Evolutionary conservation across 2,888 invertebrate species (phyloP), one percentile per base, ranked within the genome.

Genomic region (Polia nebulosa): DNA sequence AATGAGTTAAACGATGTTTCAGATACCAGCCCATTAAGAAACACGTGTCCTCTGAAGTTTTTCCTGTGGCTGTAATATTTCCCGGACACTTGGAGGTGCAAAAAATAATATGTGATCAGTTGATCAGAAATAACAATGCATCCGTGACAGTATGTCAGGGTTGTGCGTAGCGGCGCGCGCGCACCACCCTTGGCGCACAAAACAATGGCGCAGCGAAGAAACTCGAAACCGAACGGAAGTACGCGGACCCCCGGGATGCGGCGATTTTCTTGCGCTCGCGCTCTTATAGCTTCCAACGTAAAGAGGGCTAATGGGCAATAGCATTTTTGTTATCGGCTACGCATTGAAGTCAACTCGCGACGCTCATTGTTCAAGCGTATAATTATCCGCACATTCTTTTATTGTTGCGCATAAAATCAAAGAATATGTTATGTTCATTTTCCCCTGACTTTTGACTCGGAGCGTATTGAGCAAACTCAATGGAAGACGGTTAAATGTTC

Each of bases 401-500:
- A 94, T 95, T 94, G 93, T 95, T 91, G 89, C 88, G 88, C 88
- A 87, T 85, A 88, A 92, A 94, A 93, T 94, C 93, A 94, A 93
- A 95, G 94, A 95, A 95, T 94, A 95, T 95, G 95, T 89, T 94
- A 89, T 90, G 90, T 91, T 92, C 90, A 89, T 88, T 90, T 92
- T 89, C 92, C 94, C 94, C 93, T 93, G 94, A 95, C 92, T 94
- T 94, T 91, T 94, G 92, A 93, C 93, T 94, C 80, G 88, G 85
- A 91, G 85, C 92, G 88, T 93, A 93, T 93, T 94, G 93, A 89
- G 84, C 87, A 83, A 86, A 87, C 85, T 93, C 90, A 91, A 91
- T 92, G 85, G 88, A 90, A 90, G 92, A 95, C 95, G 95, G 95
- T 95, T 95, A 93, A 94, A 94, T 92, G 89, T 95, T 95, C 95